Conservation (phyloP, 2,888 invertebrate genomes). For the Anagyrus pseudococci region DNA sequence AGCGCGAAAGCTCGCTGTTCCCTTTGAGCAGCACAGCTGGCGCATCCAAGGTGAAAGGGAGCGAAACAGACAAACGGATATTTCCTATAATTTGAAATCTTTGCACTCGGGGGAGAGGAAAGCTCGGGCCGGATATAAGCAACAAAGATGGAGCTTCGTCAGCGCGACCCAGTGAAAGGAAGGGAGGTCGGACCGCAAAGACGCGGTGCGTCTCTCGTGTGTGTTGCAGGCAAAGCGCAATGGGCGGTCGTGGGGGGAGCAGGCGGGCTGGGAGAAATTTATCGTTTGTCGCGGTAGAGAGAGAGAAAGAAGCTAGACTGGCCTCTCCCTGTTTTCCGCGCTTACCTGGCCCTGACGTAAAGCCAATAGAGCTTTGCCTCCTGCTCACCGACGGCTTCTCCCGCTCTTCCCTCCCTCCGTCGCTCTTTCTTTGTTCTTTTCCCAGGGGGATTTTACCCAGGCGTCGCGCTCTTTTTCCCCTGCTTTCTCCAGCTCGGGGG, state of each 20-base stretch:
- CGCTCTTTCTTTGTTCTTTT: background rate
- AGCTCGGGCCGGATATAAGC: no score
- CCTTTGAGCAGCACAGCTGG: no score
- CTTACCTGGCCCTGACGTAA: constrained; percentile 45
- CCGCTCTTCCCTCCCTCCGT: background rate
- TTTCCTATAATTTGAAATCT: constrained; percentile 37
- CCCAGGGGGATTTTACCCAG: no score
- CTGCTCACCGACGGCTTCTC: constrained; percentile 10
- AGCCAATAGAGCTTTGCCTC: constrained; percentile 40
- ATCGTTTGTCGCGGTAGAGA: constrained; percentile 44
- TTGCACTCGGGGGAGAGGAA: background rate
- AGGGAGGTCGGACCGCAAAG: constrained; percentile 7
- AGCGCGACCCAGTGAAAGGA: no score
- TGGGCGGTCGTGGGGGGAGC: no score
- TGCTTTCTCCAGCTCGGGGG: constrained; percentile 1
- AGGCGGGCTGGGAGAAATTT: constrained; percentile 45
- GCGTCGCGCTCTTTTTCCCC: constrained; percentile 11
- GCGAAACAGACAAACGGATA: constrained; percentile 25
- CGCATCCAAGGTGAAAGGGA: background rate
- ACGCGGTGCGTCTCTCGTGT: no score
- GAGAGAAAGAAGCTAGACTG: constrained; percentile 16
- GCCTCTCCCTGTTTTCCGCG: constrained; percentile 15
- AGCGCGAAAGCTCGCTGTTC: no score
- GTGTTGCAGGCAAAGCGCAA: no score
- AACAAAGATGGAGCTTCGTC: no score